Percentiles rank a stretch among this genome's conserved stretches.
These are phyloP conservation scores for Rhabdornis inornatus DNA, from an alignment of 2,113 vertebrate species.

Conservation along the genomic window DNA sequence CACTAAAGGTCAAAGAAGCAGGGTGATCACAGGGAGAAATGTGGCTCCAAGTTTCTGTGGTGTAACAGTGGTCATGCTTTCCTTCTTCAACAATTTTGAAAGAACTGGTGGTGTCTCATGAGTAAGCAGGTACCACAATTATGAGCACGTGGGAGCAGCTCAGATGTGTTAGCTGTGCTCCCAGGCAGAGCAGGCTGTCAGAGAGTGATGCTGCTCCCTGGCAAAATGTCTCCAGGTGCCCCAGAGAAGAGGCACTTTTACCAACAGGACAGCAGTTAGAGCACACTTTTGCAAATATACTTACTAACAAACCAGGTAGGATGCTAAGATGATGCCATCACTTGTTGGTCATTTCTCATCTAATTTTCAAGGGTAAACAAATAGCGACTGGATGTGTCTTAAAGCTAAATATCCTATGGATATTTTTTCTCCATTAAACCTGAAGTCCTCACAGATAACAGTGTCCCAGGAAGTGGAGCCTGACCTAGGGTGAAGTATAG, in stretches of 20 bases:
- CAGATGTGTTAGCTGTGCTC: background rate
- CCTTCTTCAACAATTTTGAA: background rate
- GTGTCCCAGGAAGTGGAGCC: background rate
- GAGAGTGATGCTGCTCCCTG: background rate
- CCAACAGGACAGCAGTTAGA: background rate
- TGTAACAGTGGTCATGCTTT: background rate
- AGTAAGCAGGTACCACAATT: background rate
- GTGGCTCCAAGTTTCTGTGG: accelerated
- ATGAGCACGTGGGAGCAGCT: background rate
- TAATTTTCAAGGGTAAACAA: background rate
- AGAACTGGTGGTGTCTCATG: background rate
- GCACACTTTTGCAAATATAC: background rate
- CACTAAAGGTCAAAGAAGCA: background rate
- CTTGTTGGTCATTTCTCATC: background rate
- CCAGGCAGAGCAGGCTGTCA: background rate
- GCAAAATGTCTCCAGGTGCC: background rate
- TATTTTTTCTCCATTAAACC: background rate
- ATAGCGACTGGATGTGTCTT: background rate
- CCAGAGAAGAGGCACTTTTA: background rate
- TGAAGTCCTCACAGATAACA: background rate
- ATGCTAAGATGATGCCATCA: background rate
- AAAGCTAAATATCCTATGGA: background rate
- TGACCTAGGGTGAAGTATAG: background rate
- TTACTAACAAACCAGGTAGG: background rate
- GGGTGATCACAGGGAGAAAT: background rate